A percentile compares a stretch with the other conserved stretches of the same genome.
Evolutionary conservation across 2,797 vertebrate species (phyloP).

Genomic region (Parambassis ranga): DNA sequence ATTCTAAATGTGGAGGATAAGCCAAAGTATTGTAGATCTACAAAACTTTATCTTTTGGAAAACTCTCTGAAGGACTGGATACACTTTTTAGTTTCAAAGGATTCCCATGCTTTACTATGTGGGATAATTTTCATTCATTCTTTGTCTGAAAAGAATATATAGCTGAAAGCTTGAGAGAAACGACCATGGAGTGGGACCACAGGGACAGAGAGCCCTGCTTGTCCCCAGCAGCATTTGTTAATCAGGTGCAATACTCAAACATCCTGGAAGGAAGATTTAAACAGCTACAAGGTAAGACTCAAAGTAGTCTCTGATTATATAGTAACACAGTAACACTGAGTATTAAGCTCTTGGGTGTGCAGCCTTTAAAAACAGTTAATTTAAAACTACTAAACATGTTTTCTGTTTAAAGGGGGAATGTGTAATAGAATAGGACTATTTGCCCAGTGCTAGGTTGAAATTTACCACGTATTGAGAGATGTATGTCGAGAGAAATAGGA

Average conservation of each 20-base stretch:
- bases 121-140: conserved; percentile 33
- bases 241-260: conserved; percentile 89
- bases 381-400: neutral
- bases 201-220: conserved; percentile 80
- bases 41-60: conserved; percentile 15
- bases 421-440: neutral
- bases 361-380: neutral
- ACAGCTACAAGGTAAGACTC: conserved; percentile 91
- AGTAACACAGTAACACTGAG: too few species aligned
- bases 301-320: neutral
- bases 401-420: conserved; percentile 8
- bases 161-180: conserved; percentile 12
- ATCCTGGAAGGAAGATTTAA: conserved; percentile 94
- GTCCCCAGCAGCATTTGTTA: conserved; percentile 90
- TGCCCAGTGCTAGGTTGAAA: neutral
- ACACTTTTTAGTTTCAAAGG: conserved; percentile 5
- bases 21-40: conserved; percentile 37
- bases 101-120: conserved; percentile 56
- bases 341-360: neutral
- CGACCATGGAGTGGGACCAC: conserved; percentile 79
- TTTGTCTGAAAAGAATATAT: conserved; percentile 47
- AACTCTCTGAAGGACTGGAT: conserved; percentile 26
- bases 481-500: conserved; percentile 11
- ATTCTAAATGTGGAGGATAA: conserved; percentile 33
- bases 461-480: too few species aligned